These are phyloP conservation scores for Poecilia gillii DNA, from an alignment of 2,797 vertebrate genomes.

Conservation along the genomic window DNA sequence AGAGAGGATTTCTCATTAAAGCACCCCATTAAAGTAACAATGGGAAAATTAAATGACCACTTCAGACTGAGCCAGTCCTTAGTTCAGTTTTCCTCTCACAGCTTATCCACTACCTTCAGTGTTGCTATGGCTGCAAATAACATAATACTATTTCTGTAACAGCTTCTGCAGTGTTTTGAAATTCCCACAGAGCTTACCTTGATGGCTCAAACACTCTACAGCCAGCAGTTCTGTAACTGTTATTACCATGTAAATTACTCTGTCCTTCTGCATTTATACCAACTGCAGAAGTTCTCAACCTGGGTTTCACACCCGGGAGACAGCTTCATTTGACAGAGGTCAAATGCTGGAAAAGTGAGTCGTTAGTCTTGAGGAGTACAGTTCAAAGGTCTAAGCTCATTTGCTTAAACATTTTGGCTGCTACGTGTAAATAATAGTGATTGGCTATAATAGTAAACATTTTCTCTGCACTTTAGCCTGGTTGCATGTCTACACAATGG, in stretches of 20 bases:
- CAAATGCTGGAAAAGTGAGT: not conserved
- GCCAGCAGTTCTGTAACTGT: not conserved
- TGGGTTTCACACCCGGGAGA: slow-evolving; percentile 33
- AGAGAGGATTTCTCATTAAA: slow-evolving; percentile 11
- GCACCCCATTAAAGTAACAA: slow-evolving; percentile 19
- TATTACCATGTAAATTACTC: slow-evolving; percentile 38
- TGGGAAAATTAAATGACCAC: slow-evolving; percentile 18
- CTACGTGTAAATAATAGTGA: not conserved
- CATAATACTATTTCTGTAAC: slow-evolving; percentile 1
- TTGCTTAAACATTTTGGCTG: not conserved
- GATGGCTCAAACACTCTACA: slow-evolving; percentile 21
- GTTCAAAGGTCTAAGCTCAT: not conserved
- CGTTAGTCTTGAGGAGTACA: not conserved
- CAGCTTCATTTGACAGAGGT: slow-evolving; percentile 14
- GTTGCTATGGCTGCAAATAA: not conserved
- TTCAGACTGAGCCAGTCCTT: not conserved
- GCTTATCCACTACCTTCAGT: slow-evolving; percentile 7
- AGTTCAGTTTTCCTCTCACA: slow-evolving; percentile 5
- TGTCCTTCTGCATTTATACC: slow-evolving; percentile 2
- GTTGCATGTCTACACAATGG: not conserved
- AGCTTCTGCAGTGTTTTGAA: slow-evolving; percentile 2
- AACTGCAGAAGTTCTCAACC: slow-evolving; percentile 16
- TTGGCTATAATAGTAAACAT: not conserved
- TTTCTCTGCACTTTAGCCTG: not conserved
- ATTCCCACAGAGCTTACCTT: slow-evolving; percentile 5